Conservation (phyloP, 1,140 invertebrate genomes). For the Bombyx mandarina region DNA sequence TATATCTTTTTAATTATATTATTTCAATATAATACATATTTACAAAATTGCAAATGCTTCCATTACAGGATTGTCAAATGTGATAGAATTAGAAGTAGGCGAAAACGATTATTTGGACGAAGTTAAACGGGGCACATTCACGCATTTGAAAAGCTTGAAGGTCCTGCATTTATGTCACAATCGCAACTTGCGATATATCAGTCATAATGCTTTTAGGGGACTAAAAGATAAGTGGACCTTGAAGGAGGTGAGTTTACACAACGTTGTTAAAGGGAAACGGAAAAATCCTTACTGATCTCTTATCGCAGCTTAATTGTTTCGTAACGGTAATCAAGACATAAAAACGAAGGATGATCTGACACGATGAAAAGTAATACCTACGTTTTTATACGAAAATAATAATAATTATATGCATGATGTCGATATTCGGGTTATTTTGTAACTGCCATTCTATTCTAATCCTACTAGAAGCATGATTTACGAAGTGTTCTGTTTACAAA, state of each 20-base stretch:
- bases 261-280: constrained; percentile 8
- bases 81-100: constrained; percentile 71
- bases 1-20: too few species aligned
- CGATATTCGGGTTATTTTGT: constrained; percentile 11
- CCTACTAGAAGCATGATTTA: constrained; percentile 1
- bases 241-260: constrained; percentile 58
- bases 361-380: too few species aligned
- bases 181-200: constrained; percentile 61
- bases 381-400: constrained; percentile 13
- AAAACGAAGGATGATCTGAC: too few species aligned
- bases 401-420: constrained; percentile 13
- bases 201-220: constrained; percentile 67
- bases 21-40: background rate
- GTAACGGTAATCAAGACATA: too few species aligned
- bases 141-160: constrained; percentile 63
- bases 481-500: background rate
- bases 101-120: constrained; percentile 68
- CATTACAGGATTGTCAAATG: constrained; percentile 61
- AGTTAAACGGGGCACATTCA: constrained; percentile 68
- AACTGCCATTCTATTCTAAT: constrained; percentile 5
- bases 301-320: too few species aligned
- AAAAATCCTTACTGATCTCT: constrained; percentile 3
- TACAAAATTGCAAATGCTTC: background rate
- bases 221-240: constrained; percentile 65
- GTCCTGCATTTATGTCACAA: constrained; percentile 70